A percentile compares a stretch with the other conserved stretches of the same genome.
Conservation (phyloP, 2,888 invertebrate species). For the Carcina quercana region DNA sequence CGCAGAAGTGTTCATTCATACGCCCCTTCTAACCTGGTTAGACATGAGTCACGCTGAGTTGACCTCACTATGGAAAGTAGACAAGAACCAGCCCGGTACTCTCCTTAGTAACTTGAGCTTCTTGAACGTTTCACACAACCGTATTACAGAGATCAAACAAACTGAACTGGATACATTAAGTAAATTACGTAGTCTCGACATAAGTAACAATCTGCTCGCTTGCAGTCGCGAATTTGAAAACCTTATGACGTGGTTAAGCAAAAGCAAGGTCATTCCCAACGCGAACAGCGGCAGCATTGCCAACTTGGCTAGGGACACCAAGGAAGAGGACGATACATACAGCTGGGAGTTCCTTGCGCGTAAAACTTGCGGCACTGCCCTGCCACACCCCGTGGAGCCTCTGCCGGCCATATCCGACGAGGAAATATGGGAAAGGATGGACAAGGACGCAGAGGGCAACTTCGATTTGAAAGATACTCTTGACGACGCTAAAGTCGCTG, state of each 20-base stretch:
- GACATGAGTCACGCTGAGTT: conserved; percentile 82
- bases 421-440: conserved; percentile 65
- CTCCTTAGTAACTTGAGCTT: conserved; percentile 71
- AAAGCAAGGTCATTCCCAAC: conserved; percentile 72
- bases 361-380: conserved; percentile 51
- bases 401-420: conserved; percentile 52
- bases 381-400: conserved; percentile 48
- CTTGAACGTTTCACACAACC: conserved; percentile 76
- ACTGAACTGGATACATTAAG: conserved; percentile 75
- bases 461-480: conserved; percentile 58
- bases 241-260: conserved; percentile 78
- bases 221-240: conserved; percentile 81
- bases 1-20: conserved; percentile 77
- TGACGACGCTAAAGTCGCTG: conserved; percentile 52
- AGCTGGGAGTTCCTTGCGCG: conserved; percentile 67
- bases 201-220: conserved; percentile 78
- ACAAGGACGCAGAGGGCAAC: conserved; percentile 50
- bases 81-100: conserved; percentile 51
- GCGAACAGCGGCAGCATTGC: conserved; percentile 50
- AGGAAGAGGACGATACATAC: conserved; percentile 27
- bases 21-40: conserved; percentile 76
- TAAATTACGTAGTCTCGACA: conserved; percentile 74
- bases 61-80: conserved; percentile 78
- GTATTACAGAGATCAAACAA: conserved; percentile 69
- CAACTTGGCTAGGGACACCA: conserved; percentile 36